phyloP scores from a whole-genome alignment of 2,113 vertebrate genomes.

The Mus musculus region GRCm39 chr9:54969501-54970000 shows the following conservation, averaged over 20 bases:
- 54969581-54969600: neutral
- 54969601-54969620: neutral
- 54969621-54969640: too few relatives aligned
- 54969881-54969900: neutral
- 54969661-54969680: neutral
- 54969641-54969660: neutral
- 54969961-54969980: neutral
- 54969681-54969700: neutral
- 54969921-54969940: neutral
- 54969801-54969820: neutral
- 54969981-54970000: neutral
- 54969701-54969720: neutral
- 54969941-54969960: neutral
- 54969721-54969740: neutral
- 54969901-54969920: neutral
- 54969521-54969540: neutral
- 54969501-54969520: neutral
- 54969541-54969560: neutral
- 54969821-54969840: conserved; percentile 54
- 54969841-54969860: neutral
- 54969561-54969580: neutral
- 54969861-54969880: neutral
- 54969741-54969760: neutral
- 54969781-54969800: neutral
- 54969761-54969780: neutral